Base-by-base conservation (phyloP, 2,888 invertebrate genomes). In the Harmothoe impar region DNA sequence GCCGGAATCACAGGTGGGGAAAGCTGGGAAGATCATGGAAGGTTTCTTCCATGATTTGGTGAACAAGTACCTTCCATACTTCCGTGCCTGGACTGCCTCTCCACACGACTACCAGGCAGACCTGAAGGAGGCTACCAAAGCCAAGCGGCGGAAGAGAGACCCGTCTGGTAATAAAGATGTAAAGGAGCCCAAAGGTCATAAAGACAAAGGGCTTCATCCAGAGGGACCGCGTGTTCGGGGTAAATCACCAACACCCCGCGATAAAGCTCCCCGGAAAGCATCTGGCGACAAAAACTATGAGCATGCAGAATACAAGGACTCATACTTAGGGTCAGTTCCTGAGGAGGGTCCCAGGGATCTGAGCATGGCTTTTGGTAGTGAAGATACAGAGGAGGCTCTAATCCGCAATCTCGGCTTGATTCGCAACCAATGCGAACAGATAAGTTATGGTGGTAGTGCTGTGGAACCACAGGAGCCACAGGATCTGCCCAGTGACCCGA, bases 1-100 rank as follows among this genome's bases (percentile, higher is more conserved):
- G 94, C 92, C 93, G 54, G 92, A 92, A 0, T 94, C 95, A 31
- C 95, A 95, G 89, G 94, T 95, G 51, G 94, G 94, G 33, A 93
- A 94, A 89, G 94, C 94, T 23, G 95, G 95, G 10, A 93, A 93
- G 78, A 92, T 92, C 29, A 93, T 95, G n/a, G 93, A 93, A 56
- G 91, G 91, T n/a, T 93, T 93, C 85, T 95, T 94, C 91, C 94
- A 95, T 81, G 93, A 93, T 7, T 92, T 94, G 33, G 93, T 95
- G 29, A 93, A 93, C 51, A 93, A 93, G 43, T 94, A 93, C 89
- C 91, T 95, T 78, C 95, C 95, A 0, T 94, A 90, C 89, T 31
- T 92, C 25, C 68, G 72, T 25, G 52, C 52, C 15, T 35, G 81
- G 72, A 33, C 43, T 5, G 88, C 52, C 23, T 12, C 88, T 12